These are phyloP conservation scores for Xylocampa areola DNA, from an alignment of 2,888 invertebrate genomes.

Conservation along the genomic window DNA sequence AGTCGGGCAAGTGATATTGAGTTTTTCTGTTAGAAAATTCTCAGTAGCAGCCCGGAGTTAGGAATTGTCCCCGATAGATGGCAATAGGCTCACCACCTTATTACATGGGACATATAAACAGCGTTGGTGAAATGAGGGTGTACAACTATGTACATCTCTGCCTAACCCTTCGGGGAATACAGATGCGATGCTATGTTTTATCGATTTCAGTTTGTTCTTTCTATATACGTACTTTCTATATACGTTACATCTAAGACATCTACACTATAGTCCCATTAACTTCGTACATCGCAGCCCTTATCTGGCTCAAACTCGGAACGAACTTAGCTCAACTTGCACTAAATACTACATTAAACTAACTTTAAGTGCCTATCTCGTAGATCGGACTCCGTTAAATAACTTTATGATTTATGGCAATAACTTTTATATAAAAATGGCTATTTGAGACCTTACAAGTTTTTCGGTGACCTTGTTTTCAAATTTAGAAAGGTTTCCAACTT, in stretches of 20 bases:
- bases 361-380: constrained; percentile 71
- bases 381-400: constrained; percentile 62
- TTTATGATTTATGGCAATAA: constrained; percentile 74
- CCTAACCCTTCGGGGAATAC: too few species aligned
- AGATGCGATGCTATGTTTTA: too few species aligned
- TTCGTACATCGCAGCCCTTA: constrained; percentile 36
- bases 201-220: too few species aligned
- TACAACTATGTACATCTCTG: too few species aligned
- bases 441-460: constrained; percentile 40
- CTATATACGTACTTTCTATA: too few species aligned
- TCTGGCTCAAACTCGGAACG: constrained; percentile 44
- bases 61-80: too few species aligned
- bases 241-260: neutral
- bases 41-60: too few species aligned
- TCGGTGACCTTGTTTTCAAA: constrained; percentile 53
- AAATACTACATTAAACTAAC: constrained; percentile 70
- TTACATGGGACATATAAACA: too few species aligned
- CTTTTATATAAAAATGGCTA: constrained; percentile 63
- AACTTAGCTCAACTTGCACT: constrained; percentile 67
- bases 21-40: too few species aligned
- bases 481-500: constrained; percentile 28
- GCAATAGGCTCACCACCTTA: too few species aligned
- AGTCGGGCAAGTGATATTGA: too few species aligned
- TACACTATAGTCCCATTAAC: constrained; percentile 23
- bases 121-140: too few species aligned